These are phyloP conservation scores for Mnemiopsis leidyi DNA, from an alignment of 37 sponge, comb jelly and placozoan species.

Conservation along the genomic window DNA sequence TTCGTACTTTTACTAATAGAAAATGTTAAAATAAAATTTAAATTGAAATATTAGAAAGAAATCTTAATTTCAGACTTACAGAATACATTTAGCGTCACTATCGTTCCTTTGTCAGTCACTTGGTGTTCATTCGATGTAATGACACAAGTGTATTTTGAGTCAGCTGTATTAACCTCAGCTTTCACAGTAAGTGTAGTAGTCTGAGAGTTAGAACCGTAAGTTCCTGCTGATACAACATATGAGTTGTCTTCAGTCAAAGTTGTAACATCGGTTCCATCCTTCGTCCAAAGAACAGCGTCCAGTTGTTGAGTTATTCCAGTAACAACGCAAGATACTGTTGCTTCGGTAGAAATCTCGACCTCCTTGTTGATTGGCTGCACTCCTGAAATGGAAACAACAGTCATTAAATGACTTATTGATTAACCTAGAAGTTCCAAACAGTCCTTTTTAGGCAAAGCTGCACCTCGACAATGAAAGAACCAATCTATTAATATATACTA, in stretches of 20 bases:
- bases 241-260: not conserved
- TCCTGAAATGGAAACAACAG: no score
- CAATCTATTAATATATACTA: no score
- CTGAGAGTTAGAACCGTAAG: constrained; percentile 1
- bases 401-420: no score
- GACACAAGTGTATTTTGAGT: not conserved
- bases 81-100: not conserved
- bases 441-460: no score
- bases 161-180: not conserved
- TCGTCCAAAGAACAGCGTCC: not conserved
- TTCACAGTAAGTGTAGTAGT: not conserved
- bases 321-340: not conserved
- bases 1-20: no score
- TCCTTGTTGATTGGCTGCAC: not conserved
- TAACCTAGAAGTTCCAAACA: no score
- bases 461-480: no score
- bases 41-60: not conserved
- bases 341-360: not conserved
- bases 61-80: not conserved
- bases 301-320: not conserved
- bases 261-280: not conserved
- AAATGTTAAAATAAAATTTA: no score
- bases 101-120: not conserved
- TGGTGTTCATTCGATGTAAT: not conserved
- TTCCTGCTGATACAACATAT: not conserved